Evolutionary conservation across 2,888 invertebrate species (phyloP), one percentile per base, ranked within the genome.

Genomic region (Bombyx huttoni): DNA sequence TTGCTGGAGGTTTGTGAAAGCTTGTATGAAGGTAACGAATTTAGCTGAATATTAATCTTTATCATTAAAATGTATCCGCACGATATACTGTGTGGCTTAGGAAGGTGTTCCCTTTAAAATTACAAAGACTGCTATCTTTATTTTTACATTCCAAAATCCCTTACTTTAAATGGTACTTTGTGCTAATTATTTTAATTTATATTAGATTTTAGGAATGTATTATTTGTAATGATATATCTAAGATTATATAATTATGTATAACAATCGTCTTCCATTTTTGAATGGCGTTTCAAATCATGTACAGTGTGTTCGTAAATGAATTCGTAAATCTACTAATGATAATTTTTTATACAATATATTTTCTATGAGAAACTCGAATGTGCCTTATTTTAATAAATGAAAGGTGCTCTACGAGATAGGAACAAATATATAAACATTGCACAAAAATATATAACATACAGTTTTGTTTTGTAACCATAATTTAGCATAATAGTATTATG

Each of bases 1-100:
- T 85, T 96, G 64, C 84, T 97, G 59, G 95, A 95, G 75, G 93
- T 93, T 60, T 96, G 95, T 69, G 96, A 96, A 73, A 93, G 93
- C 71, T 89, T 96, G 63, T 96, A 95, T 76, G 95, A 96, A 82
- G 94, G 94, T 3, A 94, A 94, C 77, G 93, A 94, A 68, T 92
- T 93, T 64, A 94, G 94, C 85, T 94, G 90, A 92, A 69, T 61
- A 40, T 40, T 40, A 3, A 8, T 24, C 0, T 24, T 24, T 5
- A 24, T 24, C 24, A 24, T 24, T 24, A 24, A 24, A 24, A 24
- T 24, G 2, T 3, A 24, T 5, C 24, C 24, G 5, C 24, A 24
- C 24, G 5, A 24, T 24, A 52, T 49, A 51, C 51, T 52, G 49
- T 13, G 13, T 49, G 47, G 49, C 50, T 45, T 54, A 49, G 50